Evolutionary conservation across 1,140 invertebrate genomes (phyloP).

Genomic region (Scaptomyza montana): DNA sequence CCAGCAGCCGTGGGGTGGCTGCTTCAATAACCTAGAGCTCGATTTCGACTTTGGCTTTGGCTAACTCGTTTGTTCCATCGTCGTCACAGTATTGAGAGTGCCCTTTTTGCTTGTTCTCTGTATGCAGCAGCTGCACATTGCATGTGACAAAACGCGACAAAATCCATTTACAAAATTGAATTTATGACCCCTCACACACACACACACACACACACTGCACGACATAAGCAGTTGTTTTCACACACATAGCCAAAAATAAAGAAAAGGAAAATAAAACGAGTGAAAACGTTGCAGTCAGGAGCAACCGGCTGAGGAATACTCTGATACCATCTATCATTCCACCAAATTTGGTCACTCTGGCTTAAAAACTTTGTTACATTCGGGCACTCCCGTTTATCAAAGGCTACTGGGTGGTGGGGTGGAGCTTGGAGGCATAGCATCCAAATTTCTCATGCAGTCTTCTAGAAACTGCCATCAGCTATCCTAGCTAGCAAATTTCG

Average conservation of each 20-base stretch:
- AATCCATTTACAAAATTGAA: constrained; percentile 69
- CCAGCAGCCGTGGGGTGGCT: constrained; percentile 9
- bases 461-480: too few species aligned
- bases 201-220: constrained; percentile 15
- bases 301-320: too few species aligned
- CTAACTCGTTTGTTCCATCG: neutral
- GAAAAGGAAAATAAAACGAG: neutral
- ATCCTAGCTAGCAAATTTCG: too few species aligned
- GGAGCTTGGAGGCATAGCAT: too few species aligned
- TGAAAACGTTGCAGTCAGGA: neutral
- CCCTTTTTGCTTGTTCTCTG: constrained; percentile 5
- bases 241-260: constrained; percentile 11
- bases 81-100: too few species aligned
- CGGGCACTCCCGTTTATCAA: too few species aligned
- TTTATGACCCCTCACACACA: constrained; percentile 58
- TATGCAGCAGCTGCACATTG: constrained; percentile 23
- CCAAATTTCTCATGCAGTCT: too few species aligned
- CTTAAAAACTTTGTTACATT: too few species aligned
- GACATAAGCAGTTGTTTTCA: constrained; percentile 21
- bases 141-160: constrained; percentile 71
- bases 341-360: too few species aligned
- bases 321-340: too few species aligned
- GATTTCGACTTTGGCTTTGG: neutral
- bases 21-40: constrained; percentile 19
- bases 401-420: too few species aligned